Evolutionary conservation across 2,888 invertebrate species (phyloP), one percentile per base, ranked within the genome.

Genomic region (Caenorhabditis imperialis): DNA sequence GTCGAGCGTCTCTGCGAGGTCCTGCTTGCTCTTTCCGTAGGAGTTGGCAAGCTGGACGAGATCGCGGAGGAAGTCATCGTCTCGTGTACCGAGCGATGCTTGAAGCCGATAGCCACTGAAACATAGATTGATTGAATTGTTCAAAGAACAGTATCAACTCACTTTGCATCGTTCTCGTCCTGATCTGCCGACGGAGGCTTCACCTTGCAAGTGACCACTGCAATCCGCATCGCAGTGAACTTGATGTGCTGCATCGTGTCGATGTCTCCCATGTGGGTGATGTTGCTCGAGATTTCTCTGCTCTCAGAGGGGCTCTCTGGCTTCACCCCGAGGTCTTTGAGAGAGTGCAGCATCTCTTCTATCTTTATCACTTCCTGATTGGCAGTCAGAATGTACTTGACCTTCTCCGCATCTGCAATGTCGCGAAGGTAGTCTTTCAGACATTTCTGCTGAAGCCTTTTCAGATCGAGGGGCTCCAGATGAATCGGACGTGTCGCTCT

Each of bases 201-300:
- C 45, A 86, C 85, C 55, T 86, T 86, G 53, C 87, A 86, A 7
- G 87, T 86, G 16, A 86, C 87, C 3, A 87, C 87, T 8, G 86
- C 87, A 44, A 86, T 86, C 35, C 87, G 71, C 86, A 86, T 86
- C 10, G 87, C 86, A 16, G 87, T 86, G 71, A 86, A 86, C 40
- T 77, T 79, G 44, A 85, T 85, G 51, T 82, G 81, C 51, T 85
- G 85, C 85, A 85, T 85, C 18, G 82, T 81, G 30, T 85, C 85
- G 54, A 86, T 84, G 57, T 86, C 87, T 22, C 87, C 87, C 37
- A 81, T 79, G 54, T 87, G 86, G 7, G 84, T 86, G 35, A 83
- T 80, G 65, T 82, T 82, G 47, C 77, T 77, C 16, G 81, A 81
- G 51, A 82, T 82, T 30, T 78, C 78, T 30, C 81, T 48, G 35